Evolutionary conservation across 2,113 vertebrate species (phyloP).

Genomic region (Scalopus aquaticus): DNA sequence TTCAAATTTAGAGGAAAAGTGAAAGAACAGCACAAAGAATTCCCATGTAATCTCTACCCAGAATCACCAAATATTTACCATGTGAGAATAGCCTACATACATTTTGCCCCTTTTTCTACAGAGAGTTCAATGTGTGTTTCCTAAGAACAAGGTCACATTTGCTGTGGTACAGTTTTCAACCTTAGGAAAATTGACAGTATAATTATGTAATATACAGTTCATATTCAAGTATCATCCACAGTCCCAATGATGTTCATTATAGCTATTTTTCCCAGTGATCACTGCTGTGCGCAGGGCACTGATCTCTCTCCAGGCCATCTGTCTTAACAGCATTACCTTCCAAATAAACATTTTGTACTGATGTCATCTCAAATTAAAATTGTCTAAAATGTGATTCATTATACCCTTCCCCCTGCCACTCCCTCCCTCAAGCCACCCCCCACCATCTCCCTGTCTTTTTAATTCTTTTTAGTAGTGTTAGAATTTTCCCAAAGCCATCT

Average conservation of each 20-base stretch:
- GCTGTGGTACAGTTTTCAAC: neutral
- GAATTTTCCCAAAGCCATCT: neutral
- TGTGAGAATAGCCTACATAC: neutral
- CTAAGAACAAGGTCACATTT: neutral
- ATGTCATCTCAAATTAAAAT: constrained; percentile 48
- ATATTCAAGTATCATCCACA: neutral
- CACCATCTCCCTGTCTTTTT: neutral
- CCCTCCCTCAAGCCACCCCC: neutral
- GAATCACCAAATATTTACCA: neutral
- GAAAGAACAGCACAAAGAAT: neutral
- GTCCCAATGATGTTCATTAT: neutral
- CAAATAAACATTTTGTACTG: constrained; percentile 41
- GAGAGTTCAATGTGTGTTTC: neutral
- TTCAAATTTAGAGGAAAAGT: constrained; percentile 4
- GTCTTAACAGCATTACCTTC: constrained; percentile 33
- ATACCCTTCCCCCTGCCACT: neutral
- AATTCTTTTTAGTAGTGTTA: neutral
- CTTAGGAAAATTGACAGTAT: constrained; percentile 4
- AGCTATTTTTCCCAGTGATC: neutral
- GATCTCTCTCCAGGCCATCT: constrained; percentile 48
- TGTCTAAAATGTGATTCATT: constrained; percentile 51
- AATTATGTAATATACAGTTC: constrained; percentile 10
- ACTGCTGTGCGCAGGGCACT: constrained; percentile 7
- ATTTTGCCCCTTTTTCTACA: neutral
- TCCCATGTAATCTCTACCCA: neutral